Conservation (phyloP, 2,888 invertebrate species). For the Scrobipalpa costella region DNA sequence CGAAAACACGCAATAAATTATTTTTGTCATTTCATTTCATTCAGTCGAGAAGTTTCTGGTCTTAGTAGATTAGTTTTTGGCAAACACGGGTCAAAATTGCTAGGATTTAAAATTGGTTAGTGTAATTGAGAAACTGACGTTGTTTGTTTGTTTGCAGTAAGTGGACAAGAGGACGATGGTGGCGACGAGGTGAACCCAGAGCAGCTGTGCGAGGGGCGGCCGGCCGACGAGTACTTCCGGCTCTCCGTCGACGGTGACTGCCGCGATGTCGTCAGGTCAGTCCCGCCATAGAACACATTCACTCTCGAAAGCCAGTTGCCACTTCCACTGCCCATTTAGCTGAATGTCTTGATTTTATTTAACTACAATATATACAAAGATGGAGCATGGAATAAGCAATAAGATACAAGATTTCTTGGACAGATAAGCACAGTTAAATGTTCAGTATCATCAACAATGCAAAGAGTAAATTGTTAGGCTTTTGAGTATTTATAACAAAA, state of each 20-base stretch:
- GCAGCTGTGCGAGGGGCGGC: conserved; percentile 92
- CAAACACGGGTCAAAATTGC: background rate
- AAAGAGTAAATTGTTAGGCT: background rate
- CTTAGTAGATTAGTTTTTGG: no score
- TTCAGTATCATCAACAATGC: no score
- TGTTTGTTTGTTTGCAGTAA: conserved; percentile 56
- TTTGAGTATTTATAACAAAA: background rate
- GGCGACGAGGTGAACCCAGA: conserved; percentile 86
- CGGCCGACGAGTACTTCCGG: conserved; percentile 96
- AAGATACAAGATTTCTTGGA: no score
- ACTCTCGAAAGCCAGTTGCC: conserved; percentile 15
- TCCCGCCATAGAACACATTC: conserved; percentile 5
- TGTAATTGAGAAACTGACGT: conserved; percentile 11
- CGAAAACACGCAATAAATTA: background rate
- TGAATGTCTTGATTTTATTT: background rate
- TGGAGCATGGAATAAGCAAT: no score
- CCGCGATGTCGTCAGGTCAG: conserved; percentile 92
- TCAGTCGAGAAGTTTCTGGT: no score
- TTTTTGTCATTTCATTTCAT: background rate
- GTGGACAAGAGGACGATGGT: conserved; percentile 85
- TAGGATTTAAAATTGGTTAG: background rate
- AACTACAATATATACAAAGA: no score
- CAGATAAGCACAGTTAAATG: no score
- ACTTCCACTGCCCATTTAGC: background rate
- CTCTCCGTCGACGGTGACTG: conserved; percentile 92